A percentile compares a stretch with the other conserved stretches of the same genome.
Conservation (phyloP, 2,888 invertebrate species). For the Xestia sexstrigata region DNA sequence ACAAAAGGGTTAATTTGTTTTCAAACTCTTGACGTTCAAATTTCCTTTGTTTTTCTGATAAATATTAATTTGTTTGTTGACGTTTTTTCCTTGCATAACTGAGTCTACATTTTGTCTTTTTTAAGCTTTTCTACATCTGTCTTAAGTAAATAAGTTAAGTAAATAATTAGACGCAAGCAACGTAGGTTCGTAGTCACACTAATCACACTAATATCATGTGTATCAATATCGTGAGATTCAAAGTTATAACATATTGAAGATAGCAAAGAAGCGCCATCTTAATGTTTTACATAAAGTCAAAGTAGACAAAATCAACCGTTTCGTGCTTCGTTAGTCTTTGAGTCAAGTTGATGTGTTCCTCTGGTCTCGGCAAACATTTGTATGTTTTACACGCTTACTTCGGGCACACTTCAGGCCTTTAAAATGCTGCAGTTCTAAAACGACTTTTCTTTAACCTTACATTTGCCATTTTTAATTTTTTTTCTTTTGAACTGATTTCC, state of each 20-base stretch:
- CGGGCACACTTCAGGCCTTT: not conserved
- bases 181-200: not conserved
- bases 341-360: constrained; percentile 41
- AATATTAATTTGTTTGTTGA: not conserved
- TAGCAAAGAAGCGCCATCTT: not conserved
- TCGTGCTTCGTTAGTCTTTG: constrained; percentile 68
- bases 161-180: not conserved
- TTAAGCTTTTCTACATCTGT: no score
- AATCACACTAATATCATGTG: no score
- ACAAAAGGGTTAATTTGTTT: not conserved
- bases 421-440: constrained; percentile 4
- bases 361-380: constrained; percentile 48
- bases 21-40: not conserved
- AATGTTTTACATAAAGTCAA: constrained; percentile 43
- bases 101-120: not conserved
- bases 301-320: constrained; percentile 47
- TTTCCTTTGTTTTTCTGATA: not conserved
- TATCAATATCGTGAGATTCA: no score
- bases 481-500: not conserved
- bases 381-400: constrained; percentile 5
- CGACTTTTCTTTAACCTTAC: not conserved
- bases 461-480: not conserved
- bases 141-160: not conserved
- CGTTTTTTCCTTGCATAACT: no score
- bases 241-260: not conserved